Evolutionary conservation across 64 coral and sea anemone genomes (phyloP).

Genomic region (Exaiptasia diaphana): DNA sequence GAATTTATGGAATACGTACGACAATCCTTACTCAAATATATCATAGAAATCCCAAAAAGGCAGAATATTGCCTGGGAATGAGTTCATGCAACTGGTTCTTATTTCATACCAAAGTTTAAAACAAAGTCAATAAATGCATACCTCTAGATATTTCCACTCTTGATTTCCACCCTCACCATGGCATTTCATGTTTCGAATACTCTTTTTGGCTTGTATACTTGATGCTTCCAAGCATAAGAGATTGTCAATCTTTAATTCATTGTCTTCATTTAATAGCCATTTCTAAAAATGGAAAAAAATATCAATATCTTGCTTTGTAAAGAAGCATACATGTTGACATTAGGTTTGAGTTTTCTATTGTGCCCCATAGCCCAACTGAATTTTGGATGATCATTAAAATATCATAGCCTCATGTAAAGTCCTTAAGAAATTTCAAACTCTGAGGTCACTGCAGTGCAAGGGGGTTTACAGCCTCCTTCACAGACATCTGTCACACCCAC

Average conservation of each 20-base stretch:
- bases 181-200: conserved; percentile 68
- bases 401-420: neutral
- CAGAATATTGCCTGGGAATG: neutral
- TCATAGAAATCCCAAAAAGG: neutral
- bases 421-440: neutral
- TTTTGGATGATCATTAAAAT: neutral
- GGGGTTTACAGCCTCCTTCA: no score
- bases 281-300: conserved; percentile 36
- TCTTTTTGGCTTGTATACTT: neutral
- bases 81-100: neutral
- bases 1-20: neutral
- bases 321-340: neutral
- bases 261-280: conserved; percentile 79
- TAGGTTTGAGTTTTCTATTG: neutral
- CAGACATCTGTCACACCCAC: no score
- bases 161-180: conserved; percentile 70
- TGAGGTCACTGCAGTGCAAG: neutral
- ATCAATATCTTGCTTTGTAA: neutral
- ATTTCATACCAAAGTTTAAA: no score
- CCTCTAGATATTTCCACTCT: conserved; percentile 72
- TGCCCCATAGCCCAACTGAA: neutral
- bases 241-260: conserved; percentile 75
- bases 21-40: neutral
- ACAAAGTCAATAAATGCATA: neutral
- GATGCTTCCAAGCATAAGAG: conserved; percentile 65